phyloP scores from a whole-genome alignment of 1,140 invertebrate species.

The Elysia chlorotica region DNA sequence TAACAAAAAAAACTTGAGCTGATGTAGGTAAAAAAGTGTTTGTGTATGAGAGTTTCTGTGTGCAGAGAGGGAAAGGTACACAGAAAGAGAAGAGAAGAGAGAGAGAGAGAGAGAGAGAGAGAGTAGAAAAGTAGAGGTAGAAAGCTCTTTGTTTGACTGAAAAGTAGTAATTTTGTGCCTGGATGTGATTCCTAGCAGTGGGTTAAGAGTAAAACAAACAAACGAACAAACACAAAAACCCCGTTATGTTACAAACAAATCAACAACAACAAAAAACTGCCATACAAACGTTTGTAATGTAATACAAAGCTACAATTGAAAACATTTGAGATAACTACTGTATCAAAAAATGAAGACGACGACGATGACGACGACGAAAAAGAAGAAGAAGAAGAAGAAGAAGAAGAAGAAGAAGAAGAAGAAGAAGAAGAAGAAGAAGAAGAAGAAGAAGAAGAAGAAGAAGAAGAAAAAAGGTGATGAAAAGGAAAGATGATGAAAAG shows the following conservation, averaged over 20 bases:
- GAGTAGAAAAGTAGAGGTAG: background rate
- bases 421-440: background rate
- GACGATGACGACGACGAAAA: background rate
- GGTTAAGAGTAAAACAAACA: background rate
- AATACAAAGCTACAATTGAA: background rate
- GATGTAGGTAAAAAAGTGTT: background rate
- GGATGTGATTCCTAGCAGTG: too few relatives aligned
- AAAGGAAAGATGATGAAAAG: background rate
- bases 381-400: background rate
- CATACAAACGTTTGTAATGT: background rate
- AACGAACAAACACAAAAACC: background rate
- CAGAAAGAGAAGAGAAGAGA: background rate
- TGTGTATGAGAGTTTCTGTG: background rate
- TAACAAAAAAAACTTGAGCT: background rate
- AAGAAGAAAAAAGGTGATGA: background rate
- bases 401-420: background rate
- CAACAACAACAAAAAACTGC: background rate
- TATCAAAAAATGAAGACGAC: background rate
- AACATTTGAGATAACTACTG: too few relatives aligned
- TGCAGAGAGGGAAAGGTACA: background rate
- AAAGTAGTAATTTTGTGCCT: too few relatives aligned
- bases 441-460: background rate
- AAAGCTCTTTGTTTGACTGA: too few relatives aligned
- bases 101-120: background rate
- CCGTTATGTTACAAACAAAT: background rate